Percentiles rank a stretch among this genome's conserved stretches.
phyloP scores from a whole-genome alignment of 2,888 invertebrate genomes.

The Dimorphilus gyrociliatus region DNA sequence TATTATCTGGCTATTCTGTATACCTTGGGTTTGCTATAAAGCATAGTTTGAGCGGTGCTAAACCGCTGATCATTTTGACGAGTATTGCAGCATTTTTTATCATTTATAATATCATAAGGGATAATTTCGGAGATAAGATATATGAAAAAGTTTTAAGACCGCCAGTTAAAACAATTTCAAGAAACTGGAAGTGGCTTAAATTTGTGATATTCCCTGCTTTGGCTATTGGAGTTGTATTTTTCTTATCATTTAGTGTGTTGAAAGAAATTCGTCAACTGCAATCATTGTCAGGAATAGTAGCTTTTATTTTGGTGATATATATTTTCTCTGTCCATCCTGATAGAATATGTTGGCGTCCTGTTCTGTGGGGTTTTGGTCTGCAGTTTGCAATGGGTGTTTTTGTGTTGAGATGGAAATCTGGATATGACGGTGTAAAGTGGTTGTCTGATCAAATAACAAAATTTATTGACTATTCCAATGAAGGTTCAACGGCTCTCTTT shows the following conservation, averaged over 20 bases:
- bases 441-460: slow-evolving; percentile 52
- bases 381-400: slow-evolving; percentile 70
- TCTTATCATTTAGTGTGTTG: slow-evolving; percentile 8
- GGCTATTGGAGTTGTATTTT: slow-evolving; percentile 7
- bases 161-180: neutral
- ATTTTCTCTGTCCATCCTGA: slow-evolving; percentile 12
- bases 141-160: slow-evolving; percentile 4
- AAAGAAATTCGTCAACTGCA: slow-evolving; percentile 11
- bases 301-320: slow-evolving; percentile 9
- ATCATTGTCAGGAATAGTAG: slow-evolving; percentile 11
- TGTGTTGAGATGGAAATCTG: slow-evolving; percentile 67
- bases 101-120: slow-evolving; percentile 5
- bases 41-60: slow-evolving; percentile 7
- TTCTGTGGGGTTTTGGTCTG: slow-evolving; percentile 58
- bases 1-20: slow-evolving; percentile 7
- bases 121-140: slow-evolving; percentile 7
- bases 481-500: slow-evolving; percentile 69
- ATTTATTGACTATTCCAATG: slow-evolving; percentile 60
- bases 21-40: slow-evolving; percentile 11
- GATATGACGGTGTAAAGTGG: slow-evolving; percentile 53
- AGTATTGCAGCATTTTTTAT: slow-evolving; percentile 3
- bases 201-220: slow-evolving; percentile 8
- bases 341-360: slow-evolving; percentile 49
- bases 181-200: slow-evolving; percentile 3
- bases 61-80: slow-evolving; percentile 10